These are phyloP conservation scores for Meteorus sp. DNA, from an alignment of 1,140 invertebrate genomes.

Conservation along the genomic window DNA sequence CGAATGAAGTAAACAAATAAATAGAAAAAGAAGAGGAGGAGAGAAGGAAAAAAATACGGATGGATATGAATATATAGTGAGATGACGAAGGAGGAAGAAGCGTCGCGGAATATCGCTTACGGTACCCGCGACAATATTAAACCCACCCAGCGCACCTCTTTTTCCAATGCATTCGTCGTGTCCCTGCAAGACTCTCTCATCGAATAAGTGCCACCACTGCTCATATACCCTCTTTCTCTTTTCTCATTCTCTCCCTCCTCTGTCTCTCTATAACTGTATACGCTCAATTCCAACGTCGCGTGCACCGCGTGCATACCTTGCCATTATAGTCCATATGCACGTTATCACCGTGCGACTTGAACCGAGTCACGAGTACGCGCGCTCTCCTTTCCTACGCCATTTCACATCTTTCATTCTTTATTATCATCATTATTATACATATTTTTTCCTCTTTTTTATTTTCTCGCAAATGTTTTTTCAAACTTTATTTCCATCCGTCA, in stretches of 20 bases:
- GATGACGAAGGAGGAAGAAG: slow-evolving; percentile 5
- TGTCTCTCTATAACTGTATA: slow-evolving; percentile 25
- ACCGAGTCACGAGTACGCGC: slow-evolving; percentile 28
- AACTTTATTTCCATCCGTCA: neutral
- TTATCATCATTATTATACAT: neutral
- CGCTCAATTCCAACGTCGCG: slow-evolving; percentile 22
- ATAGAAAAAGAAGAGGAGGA: neutral
- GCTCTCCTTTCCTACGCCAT: slow-evolving; percentile 24
- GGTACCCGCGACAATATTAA: slow-evolving; percentile 5
- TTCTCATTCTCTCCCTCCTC: slow-evolving; percentile 5
- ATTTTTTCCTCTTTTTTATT: neutral
- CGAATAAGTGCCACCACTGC: too few relatives aligned
- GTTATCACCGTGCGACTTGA: slow-evolving; percentile 29
- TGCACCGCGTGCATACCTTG: slow-evolving; percentile 26
- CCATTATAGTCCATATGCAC: slow-evolving; percentile 26
- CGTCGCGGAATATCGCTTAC: slow-evolving; percentile 10
- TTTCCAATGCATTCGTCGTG: slow-evolving; percentile 3
- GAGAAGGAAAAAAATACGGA: slow-evolving; percentile 2
- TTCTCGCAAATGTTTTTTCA: neutral
- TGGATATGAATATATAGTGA: neutral
- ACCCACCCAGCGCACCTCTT: neutral
- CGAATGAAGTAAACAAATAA: neutral
- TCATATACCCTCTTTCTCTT: neutral
- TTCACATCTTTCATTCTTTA: neutral
- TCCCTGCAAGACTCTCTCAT: neutral